phyloP scores from a whole-genome alignment of 2,113 vertebrate genomes.

The Orycteropus afer region DNA sequence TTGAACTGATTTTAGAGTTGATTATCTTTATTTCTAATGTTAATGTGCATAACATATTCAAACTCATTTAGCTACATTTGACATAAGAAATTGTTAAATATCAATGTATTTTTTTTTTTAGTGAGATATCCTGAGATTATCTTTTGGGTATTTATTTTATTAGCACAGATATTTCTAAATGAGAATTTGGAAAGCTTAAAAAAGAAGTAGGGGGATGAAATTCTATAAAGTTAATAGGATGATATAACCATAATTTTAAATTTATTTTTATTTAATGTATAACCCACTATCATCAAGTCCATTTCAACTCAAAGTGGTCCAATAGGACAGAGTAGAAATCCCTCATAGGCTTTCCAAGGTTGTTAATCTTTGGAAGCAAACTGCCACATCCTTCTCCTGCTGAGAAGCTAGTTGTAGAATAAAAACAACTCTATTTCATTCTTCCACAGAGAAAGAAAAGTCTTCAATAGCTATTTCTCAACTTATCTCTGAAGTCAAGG shows the following conservation, averaged over 20 bases:
- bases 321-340: too few species aligned
- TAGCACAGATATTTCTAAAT: background rate
- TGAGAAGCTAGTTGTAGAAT: background rate
- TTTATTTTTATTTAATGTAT: too few species aligned
- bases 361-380: too few species aligned
- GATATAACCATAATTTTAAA: background rate
- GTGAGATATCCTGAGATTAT: background rate
- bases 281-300: too few species aligned
- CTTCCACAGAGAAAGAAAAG: background rate
- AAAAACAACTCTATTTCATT: background rate
- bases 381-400: too few species aligned
- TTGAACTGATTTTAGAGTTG: conserved; percentile 60
- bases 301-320: too few species aligned
- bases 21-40: conserved; percentile 47
- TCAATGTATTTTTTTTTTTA: background rate
- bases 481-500: background rate
- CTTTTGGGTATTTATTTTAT: background rate
- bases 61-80: background rate
- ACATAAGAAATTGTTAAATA: background rate
- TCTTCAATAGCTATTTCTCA: background rate
- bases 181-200: background rate
- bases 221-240: background rate
- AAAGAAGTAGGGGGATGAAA: background rate
- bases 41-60: background rate
- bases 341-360: too few species aligned